Base-by-base conservation (phyloP, 1,140 invertebrate genomes). In the Hyposmocoma kahamanoa region DNA sequence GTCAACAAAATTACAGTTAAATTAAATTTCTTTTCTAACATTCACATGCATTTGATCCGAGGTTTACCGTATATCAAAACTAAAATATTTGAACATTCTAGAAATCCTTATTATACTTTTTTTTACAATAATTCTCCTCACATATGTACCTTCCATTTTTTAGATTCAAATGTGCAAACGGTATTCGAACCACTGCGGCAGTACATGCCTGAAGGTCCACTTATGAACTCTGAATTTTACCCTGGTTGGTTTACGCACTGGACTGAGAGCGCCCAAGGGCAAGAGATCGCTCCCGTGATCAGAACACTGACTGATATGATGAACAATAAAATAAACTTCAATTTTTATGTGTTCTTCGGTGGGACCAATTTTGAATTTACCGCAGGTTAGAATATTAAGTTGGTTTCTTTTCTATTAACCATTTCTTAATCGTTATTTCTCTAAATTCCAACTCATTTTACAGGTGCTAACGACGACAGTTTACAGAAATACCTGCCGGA, bases 191-290 rank as follows among this genome's bases (percentile, higher is more conserved):
- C 54, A 1, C 67, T 93, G 68, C 83, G 92, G 10, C 59, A 68
- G 28, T 87, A 88, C 52, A 88, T 90, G 56, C 88, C 90, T 0
- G 81, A 75, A 1, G 91, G 94, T 1, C 94, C 94, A 0, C 60
- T 96, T 22, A 94, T 97, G 5, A 97, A 97, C 77, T 96, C 95
- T 0, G 96, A 97, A 77, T 97, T 90, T 76, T 97, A 97, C 87
- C 90, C 95, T 0, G 96, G 95, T 18, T 94, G 92, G 92, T 71
- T 97, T 11, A 94, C 95, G 19, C 92, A 96, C 67, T 97, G 96
- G 96, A 92, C 91, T 38, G 89, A 92, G 64, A 59, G 79, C 1
- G 89, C 93, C 55, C 88, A 91, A 44, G 85, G 76, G 20, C 87
- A 90, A 0, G 65, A 80, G 26, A 84, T 89, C 0, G 53, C 72